Percentiles rank a stretch among this genome's conserved stretches.
Conservation (phyloP, 2,113 vertebrate genomes). For the Megalops atlanticus region DNA sequence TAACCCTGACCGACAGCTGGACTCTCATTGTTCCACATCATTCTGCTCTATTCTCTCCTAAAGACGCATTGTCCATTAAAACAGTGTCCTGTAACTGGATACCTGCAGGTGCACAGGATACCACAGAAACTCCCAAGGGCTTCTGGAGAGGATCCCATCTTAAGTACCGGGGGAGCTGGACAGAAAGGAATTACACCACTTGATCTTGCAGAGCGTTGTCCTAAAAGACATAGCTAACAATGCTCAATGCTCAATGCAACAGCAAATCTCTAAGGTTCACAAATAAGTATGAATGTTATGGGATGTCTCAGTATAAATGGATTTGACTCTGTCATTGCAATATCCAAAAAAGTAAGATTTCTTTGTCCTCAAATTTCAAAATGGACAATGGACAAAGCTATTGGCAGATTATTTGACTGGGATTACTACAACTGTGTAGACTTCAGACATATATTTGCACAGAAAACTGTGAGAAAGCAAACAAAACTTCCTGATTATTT, state of each 20-base stretch:
- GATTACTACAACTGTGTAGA: no score
- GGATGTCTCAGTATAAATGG: neutral
- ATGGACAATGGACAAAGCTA: no score
- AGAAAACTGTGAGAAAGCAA: no score
- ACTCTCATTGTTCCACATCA: neutral
- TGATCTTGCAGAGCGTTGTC: neutral
- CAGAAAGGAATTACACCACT: neutral
- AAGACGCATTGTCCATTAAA: neutral
- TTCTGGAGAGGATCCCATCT: neutral
- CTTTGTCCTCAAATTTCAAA: neutral
- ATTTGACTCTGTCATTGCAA: neutral
- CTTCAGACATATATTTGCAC: no score
- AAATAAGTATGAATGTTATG: neutral
- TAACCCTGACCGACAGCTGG: neutral
- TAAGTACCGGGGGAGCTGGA: neutral
- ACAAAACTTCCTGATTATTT: no score
- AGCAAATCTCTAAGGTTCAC: neutral
- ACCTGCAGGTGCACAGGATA: neutral
- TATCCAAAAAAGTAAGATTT: neutral
- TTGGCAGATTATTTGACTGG: neutral
- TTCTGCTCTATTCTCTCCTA: neutral
- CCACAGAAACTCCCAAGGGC: neutral
- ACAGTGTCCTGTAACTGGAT: neutral
- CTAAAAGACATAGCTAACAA: neutral
- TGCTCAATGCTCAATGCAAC: neutral